A percentile compares a stretch with the other conserved stretches of the same genome.
These are phyloP conservation scores for Brachypterus glaber DNA, from an alignment of 2,888 invertebrate species.

Conservation along the genomic window DNA sequence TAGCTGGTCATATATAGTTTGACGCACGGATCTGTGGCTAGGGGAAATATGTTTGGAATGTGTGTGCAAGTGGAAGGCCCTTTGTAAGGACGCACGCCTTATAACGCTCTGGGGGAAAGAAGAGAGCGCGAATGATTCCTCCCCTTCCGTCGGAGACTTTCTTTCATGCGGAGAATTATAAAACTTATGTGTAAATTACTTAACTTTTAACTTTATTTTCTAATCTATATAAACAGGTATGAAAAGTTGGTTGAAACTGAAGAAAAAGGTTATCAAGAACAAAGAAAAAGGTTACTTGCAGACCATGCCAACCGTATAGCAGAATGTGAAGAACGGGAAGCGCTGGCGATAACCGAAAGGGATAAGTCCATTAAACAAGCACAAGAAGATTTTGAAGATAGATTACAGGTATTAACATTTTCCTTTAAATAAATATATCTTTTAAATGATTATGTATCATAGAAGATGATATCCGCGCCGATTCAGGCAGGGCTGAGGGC, in stretches of 20 bases:
- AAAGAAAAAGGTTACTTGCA: constrained; percentile 42
- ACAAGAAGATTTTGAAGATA: constrained; percentile 44
- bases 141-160: too few species aligned
- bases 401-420: constrained; percentile 39
- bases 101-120: too few species aligned
- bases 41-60: too few species aligned
- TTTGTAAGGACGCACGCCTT: too few species aligned
- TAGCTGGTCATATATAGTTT: too few species aligned
- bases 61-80: too few species aligned
- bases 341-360: constrained; percentile 39
- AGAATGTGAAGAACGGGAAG: constrained; percentile 43
- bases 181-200: too few species aligned
- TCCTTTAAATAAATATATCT: background rate
- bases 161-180: too few species aligned
- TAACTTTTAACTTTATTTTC: background rate
- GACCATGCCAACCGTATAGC: constrained; percentile 40
- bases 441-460: background rate
- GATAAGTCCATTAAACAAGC: constrained; percentile 43
- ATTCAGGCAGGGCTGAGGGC: too few species aligned
- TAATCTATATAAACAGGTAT: constrained; percentile 37
- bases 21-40: too few species aligned
- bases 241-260: constrained; percentile 49
- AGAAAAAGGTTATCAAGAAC: constrained; percentile 47
- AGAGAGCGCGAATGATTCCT: too few species aligned
- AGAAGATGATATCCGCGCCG: too few species aligned